Base-by-base conservation (phyloP, 2,797 vertebrate genomes). In the Hyperoplus lanceolatus region DNA sequence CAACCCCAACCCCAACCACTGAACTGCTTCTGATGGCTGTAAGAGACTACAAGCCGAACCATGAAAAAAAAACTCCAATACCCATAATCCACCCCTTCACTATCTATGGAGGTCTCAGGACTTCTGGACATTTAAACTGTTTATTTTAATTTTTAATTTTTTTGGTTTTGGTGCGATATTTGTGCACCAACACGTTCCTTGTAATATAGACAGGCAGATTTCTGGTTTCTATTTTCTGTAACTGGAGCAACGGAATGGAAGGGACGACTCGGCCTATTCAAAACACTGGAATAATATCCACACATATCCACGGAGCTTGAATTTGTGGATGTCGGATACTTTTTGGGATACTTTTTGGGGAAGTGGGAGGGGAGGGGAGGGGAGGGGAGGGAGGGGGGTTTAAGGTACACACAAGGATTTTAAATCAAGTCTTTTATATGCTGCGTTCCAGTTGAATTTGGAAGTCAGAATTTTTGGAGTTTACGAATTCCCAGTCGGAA, bases 221-320 rank as follows among this genome's bases (percentile, higher is more conserved):
- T 89, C 70, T 89, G 66, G 60, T 86, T 87, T 93, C 80, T 90
- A 91, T 92, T 95, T 94, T 93, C 76, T 91, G 79, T 90, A 91
- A 80, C 8, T 10, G 76, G 70, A 80, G 51, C 56, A 54, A 76
- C 3, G 29, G 29, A 29, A 29, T 29, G 67, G 46, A 54, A 43
- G n/a, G 66, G 64, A 38, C 36, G 10, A 68, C 12, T 43, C 61
- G 81, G 75, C 82, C 70, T 68, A 55, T 78, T 80, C 57, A 62
- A 61, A 69, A 29, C 64, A 55, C 41, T 67, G 55, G 70, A 75
- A 56, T 38, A 29, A 29, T 29, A 29, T 29, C 29, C 21, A 69
- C 41, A 59, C 8, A 50, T 57, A 79, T 41, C 70, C 21, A 59
- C 51, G 16, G 45, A 87, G 71, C 70, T 4, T 16, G 12, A 29